Evolutionary conservation across 2,888 invertebrate species (phyloP), one percentile per base, ranked within the genome.

Genomic region (Gymnosoma rotundatum): DNA sequence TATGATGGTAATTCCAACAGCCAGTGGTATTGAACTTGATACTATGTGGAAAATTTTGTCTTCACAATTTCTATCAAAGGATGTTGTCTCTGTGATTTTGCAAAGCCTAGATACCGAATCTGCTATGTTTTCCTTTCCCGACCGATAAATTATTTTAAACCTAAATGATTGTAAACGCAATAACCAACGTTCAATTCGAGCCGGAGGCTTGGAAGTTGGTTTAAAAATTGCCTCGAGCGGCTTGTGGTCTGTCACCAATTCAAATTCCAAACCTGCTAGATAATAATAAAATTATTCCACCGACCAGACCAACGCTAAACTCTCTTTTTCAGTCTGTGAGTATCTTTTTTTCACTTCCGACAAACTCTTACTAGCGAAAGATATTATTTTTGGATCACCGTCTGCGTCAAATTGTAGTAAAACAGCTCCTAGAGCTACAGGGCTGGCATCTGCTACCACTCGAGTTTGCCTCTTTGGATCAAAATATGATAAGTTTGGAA

Each of bases 401-500:
- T 25, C 25, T 25, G 25, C 25, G 25, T 25, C 25, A 25, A 25
- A 25, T 25, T 25, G 25, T 25, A 25, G 25, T 25, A 25, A 25
- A 25, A 25, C 25, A 25, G 25, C 25, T 25, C 25, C 25, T 25
- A 25, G 25, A 25, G 25, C 25, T 25, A 25, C 25, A 25, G 25
- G 25, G 18, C 60, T 38, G 36, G 60, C 60, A 18, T 60, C 38
- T 18, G 60, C 56, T 56, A 56, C 32, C 6, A 56, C 56, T 0
- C 56, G 32, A 16, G 25, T 32, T 32, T 5, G 25, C 7, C 16
- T 56, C 8, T 14, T 14, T 14, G 56, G 87, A 70, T 91, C 86
- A 66, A 88, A 91, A 69, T 89, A 89, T 42, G 88, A 32, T 32
- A 56, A 56, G 20, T 32, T 32, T 14, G 56, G 25, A 7, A 56